phyloP scores from a whole-genome alignment of 1,140 invertebrate species.

The Rhagoletis zephyria region DNA sequence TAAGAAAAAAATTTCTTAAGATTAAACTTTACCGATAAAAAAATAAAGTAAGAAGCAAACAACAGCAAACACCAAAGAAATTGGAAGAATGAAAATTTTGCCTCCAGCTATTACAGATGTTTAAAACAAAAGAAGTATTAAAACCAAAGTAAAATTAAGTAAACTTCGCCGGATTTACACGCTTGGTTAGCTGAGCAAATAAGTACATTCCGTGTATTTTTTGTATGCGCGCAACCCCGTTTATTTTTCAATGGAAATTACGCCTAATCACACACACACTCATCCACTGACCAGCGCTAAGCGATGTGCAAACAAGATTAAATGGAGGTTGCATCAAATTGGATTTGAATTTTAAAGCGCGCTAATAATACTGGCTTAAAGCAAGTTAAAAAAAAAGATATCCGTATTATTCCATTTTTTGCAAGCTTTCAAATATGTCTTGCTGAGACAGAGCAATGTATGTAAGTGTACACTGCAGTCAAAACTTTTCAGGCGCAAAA shows the following conservation, averaged over 20 bases:
- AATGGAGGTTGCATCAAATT: neutral
- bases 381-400: neutral
- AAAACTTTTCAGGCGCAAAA: neutral
- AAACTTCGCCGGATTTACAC: constrained; percentile 40
- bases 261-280: neutral
- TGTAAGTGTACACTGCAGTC: neutral
- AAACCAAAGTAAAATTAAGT: constrained; percentile 18
- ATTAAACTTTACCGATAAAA: too few species aligned
- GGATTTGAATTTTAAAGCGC: neutral
- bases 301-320: neutral
- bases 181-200: constrained; percentile 54
- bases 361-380: neutral
- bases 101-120: constrained; percentile 22
- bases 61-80: neutral
- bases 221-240: neutral
- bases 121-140: neutral
- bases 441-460: neutral
- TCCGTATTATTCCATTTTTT: neutral
- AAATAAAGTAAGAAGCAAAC: too few species aligned
- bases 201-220: neutral
- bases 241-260: neutral
- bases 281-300: neutral
- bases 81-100: constrained; percentile 11
- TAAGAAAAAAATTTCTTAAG: too few species aligned
- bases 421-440: neutral